Evolutionary conservation across 2,888 invertebrate genomes (phyloP).

Genomic region (Cyrtodaria siliqua): DNA sequence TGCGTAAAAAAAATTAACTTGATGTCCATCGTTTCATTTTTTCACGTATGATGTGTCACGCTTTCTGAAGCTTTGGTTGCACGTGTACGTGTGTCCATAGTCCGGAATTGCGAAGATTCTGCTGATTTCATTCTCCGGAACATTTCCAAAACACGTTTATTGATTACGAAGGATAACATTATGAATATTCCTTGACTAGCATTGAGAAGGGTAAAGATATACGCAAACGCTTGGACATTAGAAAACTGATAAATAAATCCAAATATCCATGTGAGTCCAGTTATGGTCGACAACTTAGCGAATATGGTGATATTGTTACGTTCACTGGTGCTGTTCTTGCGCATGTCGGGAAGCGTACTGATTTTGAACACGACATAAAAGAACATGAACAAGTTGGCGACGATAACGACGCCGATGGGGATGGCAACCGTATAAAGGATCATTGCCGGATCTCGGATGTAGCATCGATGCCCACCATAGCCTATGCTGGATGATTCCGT

Average conservation of each 20-base stretch:
- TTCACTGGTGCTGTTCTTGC: slow-evolving; percentile 23
- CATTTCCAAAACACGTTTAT: slow-evolving; percentile 33
- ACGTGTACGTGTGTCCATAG: too few relatives aligned
- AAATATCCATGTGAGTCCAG: slow-evolving; percentile 53
- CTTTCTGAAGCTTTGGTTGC: too few relatives aligned
- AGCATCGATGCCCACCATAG: slow-evolving; percentile 49
- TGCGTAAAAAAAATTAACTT: too few relatives aligned
- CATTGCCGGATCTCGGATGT: slow-evolving; percentile 22
- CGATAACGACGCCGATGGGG: slow-evolving; percentile 35
- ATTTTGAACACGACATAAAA: slow-evolving; percentile 33
- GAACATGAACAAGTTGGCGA: slow-evolving; percentile 51
- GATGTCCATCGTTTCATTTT: too few relatives aligned
- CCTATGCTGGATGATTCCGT: slow-evolving; percentile 12
- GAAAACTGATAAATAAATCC: slow-evolving; percentile 47
- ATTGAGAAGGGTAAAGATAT: slow-evolving; percentile 41
- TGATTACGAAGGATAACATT: slow-evolving; percentile 51
- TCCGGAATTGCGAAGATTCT: too few relatives aligned
- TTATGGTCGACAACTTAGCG: slow-evolving; percentile 44
- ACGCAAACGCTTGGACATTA: slow-evolving; percentile 24
- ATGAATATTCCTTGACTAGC: slow-evolving; percentile 60
- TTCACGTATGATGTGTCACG: too few relatives aligned
- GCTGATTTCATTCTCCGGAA: not conserved
- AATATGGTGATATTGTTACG: slow-evolving; percentile 48
- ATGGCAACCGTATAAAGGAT: slow-evolving; percentile 42
- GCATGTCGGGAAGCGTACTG: slow-evolving; percentile 26